A percentile compares a stretch with the other conserved stretches of the same genome.
phyloP scores from a whole-genome alignment of 2,113 vertebrate species.

The Edolisoma coerulescens region DNA sequence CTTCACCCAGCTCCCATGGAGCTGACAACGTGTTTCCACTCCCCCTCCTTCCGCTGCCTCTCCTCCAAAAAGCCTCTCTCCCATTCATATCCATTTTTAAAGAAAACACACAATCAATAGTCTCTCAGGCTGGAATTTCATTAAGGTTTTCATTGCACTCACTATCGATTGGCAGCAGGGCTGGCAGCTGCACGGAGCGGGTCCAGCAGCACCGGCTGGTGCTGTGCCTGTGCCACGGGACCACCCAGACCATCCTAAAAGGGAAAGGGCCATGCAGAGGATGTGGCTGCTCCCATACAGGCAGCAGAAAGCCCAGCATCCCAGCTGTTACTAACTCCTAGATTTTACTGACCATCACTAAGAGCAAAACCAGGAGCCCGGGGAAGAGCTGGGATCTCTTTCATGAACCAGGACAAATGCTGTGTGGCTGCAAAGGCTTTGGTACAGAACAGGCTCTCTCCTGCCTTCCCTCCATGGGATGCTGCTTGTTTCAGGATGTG shows the following conservation, averaged over 20 bases:
- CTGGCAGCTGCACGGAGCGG: not conserved
- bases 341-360: not conserved
- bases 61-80: conserved; percentile 16
- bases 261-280: not conserved
- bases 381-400: not conserved
- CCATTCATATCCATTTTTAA: conserved; percentile 51
- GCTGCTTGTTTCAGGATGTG: not conserved
- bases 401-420: not conserved
- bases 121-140: conserved; percentile 54
- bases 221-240: not conserved
- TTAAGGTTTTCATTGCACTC: conserved; percentile 48
- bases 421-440: not conserved
- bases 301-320: not conserved
- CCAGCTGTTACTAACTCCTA: not conserved
- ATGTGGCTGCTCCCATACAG: not conserved
- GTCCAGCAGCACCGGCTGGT: fast-evolving
- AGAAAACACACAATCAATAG: conserved; percentile 53
- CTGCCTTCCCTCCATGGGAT: not conserved
- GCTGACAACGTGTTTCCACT: not conserved
- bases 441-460: not conserved
- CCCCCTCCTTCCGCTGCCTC: not conserved
- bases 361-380: not conserved
- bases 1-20: fast-evolving
- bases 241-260: fast-evolving
- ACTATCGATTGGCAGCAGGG: conserved; percentile 17